A percentile compares a stretch with the other conserved stretches of the same genome.
These are phyloP conservation scores for Lepidocyrtinus sp. DNA, from an alignment of 2,888 invertebrate species.

Conservation along the genomic window DNA sequence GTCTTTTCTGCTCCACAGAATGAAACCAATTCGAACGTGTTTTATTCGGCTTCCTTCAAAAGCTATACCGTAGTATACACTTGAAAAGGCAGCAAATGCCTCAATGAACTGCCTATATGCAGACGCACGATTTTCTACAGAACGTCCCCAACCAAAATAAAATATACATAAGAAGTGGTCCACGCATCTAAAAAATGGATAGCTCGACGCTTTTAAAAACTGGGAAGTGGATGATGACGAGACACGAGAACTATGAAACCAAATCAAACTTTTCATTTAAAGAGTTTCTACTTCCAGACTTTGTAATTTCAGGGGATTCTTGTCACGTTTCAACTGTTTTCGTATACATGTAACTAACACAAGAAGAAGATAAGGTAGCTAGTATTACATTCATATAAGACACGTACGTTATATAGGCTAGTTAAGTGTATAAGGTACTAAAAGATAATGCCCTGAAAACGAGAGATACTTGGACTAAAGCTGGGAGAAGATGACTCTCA, in stretches of 20 bases:
- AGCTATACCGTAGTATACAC: background rate
- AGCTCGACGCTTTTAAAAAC: background rate
- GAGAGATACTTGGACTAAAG: conserved; percentile 38
- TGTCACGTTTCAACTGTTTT: conserved; percentile 59
- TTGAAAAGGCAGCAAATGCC: background rate
- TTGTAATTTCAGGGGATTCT: conserved; percentile 57
- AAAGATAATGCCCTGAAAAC: conserved; percentile 10
- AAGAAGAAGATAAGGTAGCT: background rate
- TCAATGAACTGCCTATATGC: no score
- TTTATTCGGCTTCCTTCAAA: conserved; percentile 1
- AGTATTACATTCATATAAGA: background rate
- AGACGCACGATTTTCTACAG: background rate
- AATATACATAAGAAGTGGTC: conserved; percentile 9
- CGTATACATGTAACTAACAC: conserved; percentile 25
- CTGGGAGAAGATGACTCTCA: conserved; percentile 37
- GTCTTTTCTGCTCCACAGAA: background rate
- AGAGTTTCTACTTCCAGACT: conserved; percentile 42
- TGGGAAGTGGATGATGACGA: conserved; percentile 17
- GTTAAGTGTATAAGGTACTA: background rate
- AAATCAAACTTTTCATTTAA: conserved; percentile 64
- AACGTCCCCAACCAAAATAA: conserved; percentile 3
- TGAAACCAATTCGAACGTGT: background rate
- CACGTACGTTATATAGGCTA: background rate
- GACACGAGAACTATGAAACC: conserved; percentile 39
- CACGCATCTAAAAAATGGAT: conserved; percentile 19